Base-by-base conservation (phyloP, 2,888 invertebrate species). In the Syritta pipiens region DNA sequence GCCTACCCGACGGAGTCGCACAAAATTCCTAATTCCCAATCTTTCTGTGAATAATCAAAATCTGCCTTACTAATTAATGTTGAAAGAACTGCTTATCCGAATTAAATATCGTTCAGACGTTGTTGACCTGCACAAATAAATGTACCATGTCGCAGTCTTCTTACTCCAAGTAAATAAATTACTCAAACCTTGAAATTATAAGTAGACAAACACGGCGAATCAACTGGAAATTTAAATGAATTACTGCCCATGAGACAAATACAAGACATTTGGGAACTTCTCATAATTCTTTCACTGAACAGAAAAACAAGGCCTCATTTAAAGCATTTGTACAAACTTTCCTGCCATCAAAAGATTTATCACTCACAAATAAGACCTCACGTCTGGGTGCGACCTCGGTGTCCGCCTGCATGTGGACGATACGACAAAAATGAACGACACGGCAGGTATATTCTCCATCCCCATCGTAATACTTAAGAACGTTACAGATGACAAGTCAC, bases 401-500 rank as follows among this genome's bases (percentile, higher is more conserved):
- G 17, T 60, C 35, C 35, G 26, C 48, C 37, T n/a, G 20, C 24
- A 20, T 19, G 9, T 19, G 1, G 4, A 4, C 7, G 10, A 12
- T 4, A 4, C 46, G 6, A 22, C 4, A 42, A 17, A 42, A 68
- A 49, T 9, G 9, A 20, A 22, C n/a, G 32, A 17, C 30, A 68
- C 49, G 40, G n/a, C n/a, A n/a, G n/a, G n/a, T n/a, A n/a, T n/a
- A n/a, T 40, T 7, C 40, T 30, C 40, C 57, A 57, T 37, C 48
- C 10, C 12, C 63, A 63, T 28, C 55, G 20, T n/a, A 24, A 40
- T 12, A 44, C 69, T 69, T 51, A 71, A 62, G 55, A 24, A 48
- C 24, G 30, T 53, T 40, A 37, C 44, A 37, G 49, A 62, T 63
- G 71, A 71, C 71, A 71, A 71, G 71, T 71, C 71, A 63, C 71